phyloP scores from a whole-genome alignment of 2,797 vertebrate species.

The Otus scops region DNA sequence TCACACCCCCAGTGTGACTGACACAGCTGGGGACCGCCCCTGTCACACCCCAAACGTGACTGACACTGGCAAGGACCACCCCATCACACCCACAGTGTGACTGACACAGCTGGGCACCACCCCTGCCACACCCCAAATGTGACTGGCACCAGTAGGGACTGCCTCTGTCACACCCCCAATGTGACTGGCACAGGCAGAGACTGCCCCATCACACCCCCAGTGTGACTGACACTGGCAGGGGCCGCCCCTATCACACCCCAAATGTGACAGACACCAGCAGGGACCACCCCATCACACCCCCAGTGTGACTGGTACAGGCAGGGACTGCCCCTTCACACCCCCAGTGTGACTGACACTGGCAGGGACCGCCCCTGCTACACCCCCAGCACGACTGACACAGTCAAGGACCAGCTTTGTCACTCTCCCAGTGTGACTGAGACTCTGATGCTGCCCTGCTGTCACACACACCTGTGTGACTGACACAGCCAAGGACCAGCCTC shows the following conservation, averaged over 20 bases:
- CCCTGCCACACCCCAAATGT: not conserved
- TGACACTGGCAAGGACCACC: rapidly evolving
- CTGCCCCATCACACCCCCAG: not conserved
- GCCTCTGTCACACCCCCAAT: not conserved
- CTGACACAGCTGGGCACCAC: rapidly evolving
- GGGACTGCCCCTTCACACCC: not conserved
- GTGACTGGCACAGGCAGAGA: not conserved
- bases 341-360: rapidly evolving
- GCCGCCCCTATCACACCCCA: not conserved
- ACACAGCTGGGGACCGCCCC: rapidly evolving
- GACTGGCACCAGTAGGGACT: not conserved
- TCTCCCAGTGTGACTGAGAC: not conserved
- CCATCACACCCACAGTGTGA: rapidly evolving
- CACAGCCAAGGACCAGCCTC: not conserved
- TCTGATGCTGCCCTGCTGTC: not conserved
- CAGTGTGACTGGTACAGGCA: not conserved
- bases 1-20: not conserved
- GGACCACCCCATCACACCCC: not conserved
- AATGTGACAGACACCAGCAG: not conserved
- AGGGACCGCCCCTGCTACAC: not conserved
- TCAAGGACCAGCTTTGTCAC: rapidly evolving
- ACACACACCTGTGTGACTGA: not conserved
- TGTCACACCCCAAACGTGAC: not conserved
- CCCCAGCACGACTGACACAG: not conserved
- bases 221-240: not conserved